Percentiles rank a stretch among this genome's conserved stretches.
These are phyloP conservation scores for Ormyrus pomaceus DNA, from an alignment of 2,888 invertebrate genomes.

Conservation along the genomic window DNA sequence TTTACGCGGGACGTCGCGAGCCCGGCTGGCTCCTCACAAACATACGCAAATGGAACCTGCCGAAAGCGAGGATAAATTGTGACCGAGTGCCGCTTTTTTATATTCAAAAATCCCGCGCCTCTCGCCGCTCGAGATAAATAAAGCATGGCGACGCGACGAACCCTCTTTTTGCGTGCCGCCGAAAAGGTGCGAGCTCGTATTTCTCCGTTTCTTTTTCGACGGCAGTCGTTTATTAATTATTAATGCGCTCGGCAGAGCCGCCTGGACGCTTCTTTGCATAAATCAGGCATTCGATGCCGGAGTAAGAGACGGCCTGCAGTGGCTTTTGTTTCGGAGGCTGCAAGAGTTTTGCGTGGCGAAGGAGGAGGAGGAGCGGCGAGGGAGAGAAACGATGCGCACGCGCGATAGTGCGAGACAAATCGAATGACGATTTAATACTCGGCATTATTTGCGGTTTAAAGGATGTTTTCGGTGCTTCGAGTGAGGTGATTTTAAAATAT, in stretches of 20 bases:
- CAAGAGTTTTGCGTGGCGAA: neutral
- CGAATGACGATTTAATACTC: conserved; percentile 56
- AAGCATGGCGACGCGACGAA: neutral
- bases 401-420: conserved; percentile 53
- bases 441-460: conserved; percentile 5
- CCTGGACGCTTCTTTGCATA: conserved; percentile 32
- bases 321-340: conserved; percentile 4
- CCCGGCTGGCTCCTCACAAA: neutral
- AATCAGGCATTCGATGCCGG: conserved; percentile 28
- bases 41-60: conserved; percentile 4
- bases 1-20: conserved; percentile 42
- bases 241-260: conserved; percentile 27
- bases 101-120: conserved; percentile 59
- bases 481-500: conserved; percentile 13
- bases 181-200: conserved; percentile 52
- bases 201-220: conserved; percentile 19
- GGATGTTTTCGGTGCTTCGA: neutral
- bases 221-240: conserved; percentile 48
- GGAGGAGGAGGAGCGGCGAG: neutral
- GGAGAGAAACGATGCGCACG: conserved; percentile 17
- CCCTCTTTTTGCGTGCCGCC: conserved; percentile 9
- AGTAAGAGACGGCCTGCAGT: neutral
- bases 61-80: conserved; percentile 30
- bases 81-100: conserved; percentile 48
- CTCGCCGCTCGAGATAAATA: conserved; percentile 36